Base-by-base conservation (phyloP, 2,888 invertebrate species). In the Diarsia dahlii region DNA sequence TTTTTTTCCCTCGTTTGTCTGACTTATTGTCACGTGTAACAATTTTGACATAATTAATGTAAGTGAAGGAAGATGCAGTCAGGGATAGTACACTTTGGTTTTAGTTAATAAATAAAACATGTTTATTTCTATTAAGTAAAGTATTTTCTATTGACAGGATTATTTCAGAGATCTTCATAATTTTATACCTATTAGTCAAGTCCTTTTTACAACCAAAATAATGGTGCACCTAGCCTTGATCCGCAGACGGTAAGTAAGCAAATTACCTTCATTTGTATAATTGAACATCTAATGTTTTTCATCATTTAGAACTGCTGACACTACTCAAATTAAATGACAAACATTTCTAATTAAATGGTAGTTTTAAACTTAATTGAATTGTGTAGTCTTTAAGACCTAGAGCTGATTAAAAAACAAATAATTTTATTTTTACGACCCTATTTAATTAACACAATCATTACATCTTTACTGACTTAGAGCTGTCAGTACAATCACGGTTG, bases 201-300 rank as follows among this genome's bases (percentile, higher is more conserved):
- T 84, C 81, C 54, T 66, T 64, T 52, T 34, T 62, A 34, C 0
- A n/a, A 12, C 20, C 12, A 10, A 45, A 58, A 39, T 62, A 8
- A 70, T 85, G 85, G 88, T 73, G 65, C n/a, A 48, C 80, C 74
- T 71, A 86, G 77, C 56, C n/a, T 62, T 52, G 69, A 86, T 86
- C 82, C 85, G 84, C 71, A 86, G 87, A 86, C 87, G 78, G 88
- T 87, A 87, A 87, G 89, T 90, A 91, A 88, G 90, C 83, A 89
- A 92, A 92, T 91, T 91, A 88, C 89, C 90, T 90, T 91, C 89
- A 91, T 92, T 92, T 90, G 87, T 90, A 82, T 90, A 90, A 92
- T 91, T 91, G 88, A 89, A 89, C 89, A 87, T 90, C 88, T 89
- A 89, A 91, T 90, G 89, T 90, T 91, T 90, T 90, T 89, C 86